phyloP scores from a whole-genome alignment of 92 coral and sea anemone species.

The Paramuricea clavata region DNA sequence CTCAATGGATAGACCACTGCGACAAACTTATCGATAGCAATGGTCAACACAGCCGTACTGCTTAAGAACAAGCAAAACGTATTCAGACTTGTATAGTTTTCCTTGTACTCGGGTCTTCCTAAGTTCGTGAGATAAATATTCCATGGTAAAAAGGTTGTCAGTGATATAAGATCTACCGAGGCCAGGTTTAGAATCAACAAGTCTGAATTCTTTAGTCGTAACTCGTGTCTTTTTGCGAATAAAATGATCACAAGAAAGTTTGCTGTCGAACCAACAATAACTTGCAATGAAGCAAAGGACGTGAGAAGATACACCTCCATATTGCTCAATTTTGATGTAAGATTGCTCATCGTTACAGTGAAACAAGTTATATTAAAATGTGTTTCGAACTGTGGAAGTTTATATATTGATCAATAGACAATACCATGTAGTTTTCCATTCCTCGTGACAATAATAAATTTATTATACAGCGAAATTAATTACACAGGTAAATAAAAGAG shows the following conservation, averaged over 20 bases:
- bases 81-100: slow-evolving; percentile 20
- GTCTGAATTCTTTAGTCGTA: slow-evolving; percentile 24
- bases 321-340: not conserved
- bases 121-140: slow-evolving; percentile 29
- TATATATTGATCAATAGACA: too few species aligned
- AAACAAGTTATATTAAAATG: not conserved
- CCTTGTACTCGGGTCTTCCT: not conserved
- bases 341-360: not conserved
- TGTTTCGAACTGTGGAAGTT: not conserved
- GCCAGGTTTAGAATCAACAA: slow-evolving; percentile 31
- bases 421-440: too few species aligned
- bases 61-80: slow-evolving; percentile 32
- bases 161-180: slow-evolving; percentile 27
- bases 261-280: slow-evolving; percentile 23
- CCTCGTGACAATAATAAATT: too few species aligned
- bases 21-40: slow-evolving; percentile 32
- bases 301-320: slow-evolving; percentile 1
- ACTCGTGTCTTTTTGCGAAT: not conserved
- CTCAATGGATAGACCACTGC: slow-evolving; percentile 39
- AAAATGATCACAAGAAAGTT: slow-evolving; percentile 29
- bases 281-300: slow-evolving; percentile 20
- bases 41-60: slow-evolving; percentile 29
- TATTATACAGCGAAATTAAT: too few species aligned
- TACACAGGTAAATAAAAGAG: too few species aligned
- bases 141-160: slow-evolving; percentile 47